phyloP scores from a whole-genome alignment of 2,113 vertebrate genomes.

The Scytalopus superciliaris region DNA sequence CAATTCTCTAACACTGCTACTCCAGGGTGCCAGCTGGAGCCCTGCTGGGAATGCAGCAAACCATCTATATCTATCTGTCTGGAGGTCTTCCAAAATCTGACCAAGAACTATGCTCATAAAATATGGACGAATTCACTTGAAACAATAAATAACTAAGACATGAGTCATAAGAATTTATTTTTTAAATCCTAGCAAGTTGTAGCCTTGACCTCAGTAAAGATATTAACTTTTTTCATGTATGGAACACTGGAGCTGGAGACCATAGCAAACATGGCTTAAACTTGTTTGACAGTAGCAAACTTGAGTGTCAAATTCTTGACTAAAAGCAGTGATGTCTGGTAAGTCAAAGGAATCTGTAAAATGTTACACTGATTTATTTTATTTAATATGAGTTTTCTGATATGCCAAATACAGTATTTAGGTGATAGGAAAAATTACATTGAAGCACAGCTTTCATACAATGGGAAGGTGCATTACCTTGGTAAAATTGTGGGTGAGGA shows the following conservation, averaged over 20 bases:
- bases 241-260: background rate
- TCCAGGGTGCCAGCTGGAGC: background rate
- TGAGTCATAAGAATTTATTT: background rate
- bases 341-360: background rate
- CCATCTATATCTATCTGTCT: background rate
- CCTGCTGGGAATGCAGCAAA: background rate
- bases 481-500: background rate
- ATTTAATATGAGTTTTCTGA: background rate
- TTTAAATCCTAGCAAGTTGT: background rate
- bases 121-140: background rate
- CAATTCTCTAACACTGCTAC: rapidly evolving
- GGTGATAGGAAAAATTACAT: background rate
- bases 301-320: background rate
- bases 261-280: background rate
- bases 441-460: background rate
- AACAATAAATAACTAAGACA: background rate
- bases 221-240: background rate
- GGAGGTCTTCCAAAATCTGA: background rate
- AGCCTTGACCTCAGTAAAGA: background rate
- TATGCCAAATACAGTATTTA: background rate
- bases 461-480: background rate
- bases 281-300: background rate
- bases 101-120: background rate
- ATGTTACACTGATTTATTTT: background rate
- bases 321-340: background rate